Conservation (phyloP, 2,888 invertebrate genomes). For the Lordiphosa fenestrarum region DNA sequence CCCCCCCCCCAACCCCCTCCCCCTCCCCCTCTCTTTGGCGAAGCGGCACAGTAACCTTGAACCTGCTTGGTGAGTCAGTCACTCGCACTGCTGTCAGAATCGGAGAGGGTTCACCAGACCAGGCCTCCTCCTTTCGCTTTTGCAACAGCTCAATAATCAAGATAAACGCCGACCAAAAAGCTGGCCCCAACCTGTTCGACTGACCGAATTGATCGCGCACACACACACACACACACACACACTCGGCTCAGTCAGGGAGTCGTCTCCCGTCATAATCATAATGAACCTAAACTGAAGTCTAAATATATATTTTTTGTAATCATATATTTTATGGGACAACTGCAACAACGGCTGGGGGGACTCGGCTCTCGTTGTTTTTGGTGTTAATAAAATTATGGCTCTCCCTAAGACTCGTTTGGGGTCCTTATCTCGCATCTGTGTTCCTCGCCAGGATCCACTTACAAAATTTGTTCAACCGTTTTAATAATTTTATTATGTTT, state of each 20-base stretch:
- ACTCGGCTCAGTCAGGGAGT: too few species aligned
- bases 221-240: too few species aligned
- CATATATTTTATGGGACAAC: constrained; percentile 71
- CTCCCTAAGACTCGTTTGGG: constrained; percentile 16
- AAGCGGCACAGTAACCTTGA: constrained; percentile 72
- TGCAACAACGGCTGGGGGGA: constrained; percentile 6
- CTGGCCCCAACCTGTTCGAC: constrained; percentile 58
- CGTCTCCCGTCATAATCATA: constrained; percentile 53
- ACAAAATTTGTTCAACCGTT: constrained; percentile 44
- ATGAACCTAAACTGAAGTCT: constrained; percentile 53
- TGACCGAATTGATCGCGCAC: constrained; percentile 69
- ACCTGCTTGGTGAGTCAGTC: constrained; percentile 65
- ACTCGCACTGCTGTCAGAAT: constrained; percentile 34
- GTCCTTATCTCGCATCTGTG: constrained; percentile 1
- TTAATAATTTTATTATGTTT: constrained; percentile 69
- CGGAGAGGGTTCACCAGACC: constrained; percentile 37
- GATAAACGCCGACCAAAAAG: constrained; percentile 60
- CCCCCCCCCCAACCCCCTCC: constrained; percentile 36
- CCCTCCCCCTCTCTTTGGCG: constrained; percentile 10
- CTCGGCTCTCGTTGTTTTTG: constrained; percentile 24
- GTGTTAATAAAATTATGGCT: constrained; percentile 68
- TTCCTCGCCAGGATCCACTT: constrained; percentile 50
- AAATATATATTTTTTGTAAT: constrained; percentile 67
- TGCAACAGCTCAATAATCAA: constrained; percentile 61
- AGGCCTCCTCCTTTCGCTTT: constrained; percentile 36